Percentiles rank a stretch among this genome's conserved stretches.
These are phyloP conservation scores for Spermophilus dauricus DNA, from an alignment of 2,113 vertebrate species.

Conservation along the genomic window DNA sequence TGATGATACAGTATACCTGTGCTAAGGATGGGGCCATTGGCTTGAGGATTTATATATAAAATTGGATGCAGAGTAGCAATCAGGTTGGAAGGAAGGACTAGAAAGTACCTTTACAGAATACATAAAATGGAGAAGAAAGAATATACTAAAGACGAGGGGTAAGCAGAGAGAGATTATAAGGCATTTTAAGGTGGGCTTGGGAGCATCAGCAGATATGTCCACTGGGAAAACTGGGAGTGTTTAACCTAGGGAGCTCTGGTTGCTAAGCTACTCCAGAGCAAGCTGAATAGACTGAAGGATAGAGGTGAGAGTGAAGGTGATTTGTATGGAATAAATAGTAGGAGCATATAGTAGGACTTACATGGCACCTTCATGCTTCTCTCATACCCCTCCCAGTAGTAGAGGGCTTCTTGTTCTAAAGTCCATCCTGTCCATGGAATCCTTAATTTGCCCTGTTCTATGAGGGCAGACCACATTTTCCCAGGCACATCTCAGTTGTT, in stretches of 20 bases:
- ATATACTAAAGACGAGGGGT: background rate
- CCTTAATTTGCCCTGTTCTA: background rate
- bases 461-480: background rate
- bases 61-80: background rate
- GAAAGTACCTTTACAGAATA: background rate
- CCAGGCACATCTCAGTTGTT: background rate
- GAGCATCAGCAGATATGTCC: background rate
- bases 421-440: fast-evolving
- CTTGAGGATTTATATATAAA: background rate
- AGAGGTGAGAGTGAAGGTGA: background rate
- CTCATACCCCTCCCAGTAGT: background rate
- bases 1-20: background rate
- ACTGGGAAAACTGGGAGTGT: background rate
- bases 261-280: background rate
- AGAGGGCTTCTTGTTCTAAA: background rate
- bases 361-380: background rate
- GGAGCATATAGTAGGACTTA: too few relatives aligned
- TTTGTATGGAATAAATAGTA: background rate
- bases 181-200: background rate
- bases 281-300: background rate
- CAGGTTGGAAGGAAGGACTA: constrained; percentile 15
- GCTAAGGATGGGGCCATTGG: background rate
- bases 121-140: background rate
- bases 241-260: background rate
- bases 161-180: background rate